Base-by-base conservation (phyloP, 1,140 invertebrate species). In the Drosophila persimilis region DNA sequence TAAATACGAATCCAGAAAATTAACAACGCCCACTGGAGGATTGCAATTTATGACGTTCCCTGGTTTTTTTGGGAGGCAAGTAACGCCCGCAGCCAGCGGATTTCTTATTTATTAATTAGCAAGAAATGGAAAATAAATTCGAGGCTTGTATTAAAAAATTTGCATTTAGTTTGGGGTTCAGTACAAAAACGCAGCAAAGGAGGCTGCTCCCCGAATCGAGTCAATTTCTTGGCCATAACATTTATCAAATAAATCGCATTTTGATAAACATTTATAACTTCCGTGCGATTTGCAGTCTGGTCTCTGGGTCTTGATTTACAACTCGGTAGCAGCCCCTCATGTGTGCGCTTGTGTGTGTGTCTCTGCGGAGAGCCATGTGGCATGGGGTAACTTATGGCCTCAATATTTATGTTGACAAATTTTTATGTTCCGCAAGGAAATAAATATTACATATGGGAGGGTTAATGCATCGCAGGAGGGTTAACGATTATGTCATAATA, bases 51-150 rank as follows among this genome's bases (percentile, higher is more conserved):
- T 85, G 81, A 65, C 83, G 73, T 63, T 53, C 46, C 7, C 2
- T 31, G 31, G 11, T 31, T 60, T 22, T 22, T 69, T 47, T 41
- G 77, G 59, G 43, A 59, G 60, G 29, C 46, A 46, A 56, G 17
- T 31, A 58, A 55, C 51, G 80, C 80, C 67, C 69, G 54, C 54
- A 48, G 56, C 61, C 64, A 81, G 58, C 56, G 65, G 61, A 64
- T 80, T 80, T 81, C 50, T 75, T 85, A 86, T 85, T 85, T 85
- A 85, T 85, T 85, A 85, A 85, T 85, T 88, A 85, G 81, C 55
- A 81, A 71, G 62, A 69, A 69, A 39, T 39, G 76, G 72, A 73
- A 71, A 56, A 88, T 85, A 88, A 85, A 85, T 85, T 77, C 47
- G 41, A 41, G 51, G 55, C 64, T 77, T 74, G 80, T 77, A 77